A percentile compares a stretch with the other conserved stretches of the same genome.
Evolutionary conservation across 2,113 vertebrate genomes (phyloP).

Genomic region (Pelusios castaneus): DNA sequence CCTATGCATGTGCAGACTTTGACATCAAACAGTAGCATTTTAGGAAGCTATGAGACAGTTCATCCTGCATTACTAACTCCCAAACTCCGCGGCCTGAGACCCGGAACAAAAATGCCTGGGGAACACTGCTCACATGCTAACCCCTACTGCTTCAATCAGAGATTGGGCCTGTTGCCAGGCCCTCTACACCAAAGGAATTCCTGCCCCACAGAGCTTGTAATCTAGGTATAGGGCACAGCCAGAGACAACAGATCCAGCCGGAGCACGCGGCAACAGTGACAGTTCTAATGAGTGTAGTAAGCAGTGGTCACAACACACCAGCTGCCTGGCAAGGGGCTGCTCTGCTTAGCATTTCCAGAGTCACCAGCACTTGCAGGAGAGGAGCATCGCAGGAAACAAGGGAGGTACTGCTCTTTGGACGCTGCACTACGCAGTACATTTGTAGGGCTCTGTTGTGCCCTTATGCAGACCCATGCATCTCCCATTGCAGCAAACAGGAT

Average conservation of each 20-base stretch:
- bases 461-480: not conserved
- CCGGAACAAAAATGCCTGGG: not conserved
- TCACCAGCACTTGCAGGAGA: not conserved
- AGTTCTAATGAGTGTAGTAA: not conserved
- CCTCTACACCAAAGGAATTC: not conserved
- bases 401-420: not conserved
- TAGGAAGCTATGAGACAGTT: not conserved
- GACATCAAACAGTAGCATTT: not conserved
- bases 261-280: not conserved
- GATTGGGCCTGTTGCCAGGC: not conserved
- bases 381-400: not conserved
- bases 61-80: not conserved
- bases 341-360: not conserved
- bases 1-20: not conserved
- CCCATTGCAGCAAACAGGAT: not conserved
- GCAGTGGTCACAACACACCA: not conserved
- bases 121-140: not conserved
- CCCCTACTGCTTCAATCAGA: not conserved
- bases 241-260: not conserved
- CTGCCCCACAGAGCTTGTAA: not conserved
- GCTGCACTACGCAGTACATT: not conserved
- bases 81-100: not conserved
- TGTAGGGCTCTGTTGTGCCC: not conserved
- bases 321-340: not conserved
- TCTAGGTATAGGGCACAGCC: not conserved